Evolutionary conservation across 2,888 invertebrate genomes (phyloP).

Genomic region (Ochropleura plecta): DNA sequence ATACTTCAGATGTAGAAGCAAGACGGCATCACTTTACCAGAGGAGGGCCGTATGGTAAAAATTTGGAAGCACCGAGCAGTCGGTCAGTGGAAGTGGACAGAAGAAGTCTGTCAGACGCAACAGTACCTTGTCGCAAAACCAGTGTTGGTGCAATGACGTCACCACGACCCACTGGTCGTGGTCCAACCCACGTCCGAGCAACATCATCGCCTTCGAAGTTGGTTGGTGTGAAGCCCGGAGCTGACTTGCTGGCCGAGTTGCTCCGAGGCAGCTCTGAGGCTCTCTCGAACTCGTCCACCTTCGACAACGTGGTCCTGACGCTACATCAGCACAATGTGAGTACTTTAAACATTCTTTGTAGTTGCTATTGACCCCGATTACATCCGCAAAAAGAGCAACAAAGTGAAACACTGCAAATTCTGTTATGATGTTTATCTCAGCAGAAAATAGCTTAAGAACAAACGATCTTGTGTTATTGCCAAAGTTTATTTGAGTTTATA

Average conservation of each 20-base stretch:
- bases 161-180: conserved; percentile 83
- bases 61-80: conserved; percentile 84
- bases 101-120: conserved; percentile 86
- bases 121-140: conserved; percentile 91
- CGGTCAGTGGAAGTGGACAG: conserved; percentile 91
- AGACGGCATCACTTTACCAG: conserved; percentile 91
- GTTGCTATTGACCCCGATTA: conserved; percentile 74
- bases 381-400: conserved; percentile 77
- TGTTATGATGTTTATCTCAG: conserved; percentile 83
- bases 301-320: conserved; percentile 88
- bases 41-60: conserved; percentile 92
- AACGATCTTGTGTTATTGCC: conserved; percentile 81
- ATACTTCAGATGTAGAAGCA: conserved; percentile 88
- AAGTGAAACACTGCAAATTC: conserved; percentile 78
- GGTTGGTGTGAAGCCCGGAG: conserved; percentile 90
- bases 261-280: conserved; percentile 95
- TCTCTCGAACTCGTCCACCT: conserved; percentile 91
- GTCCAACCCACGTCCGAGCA: conserved; percentile 93
- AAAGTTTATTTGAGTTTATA: conserved; percentile 79
- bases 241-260: conserved; percentile 94
- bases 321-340: conserved; percentile 89
- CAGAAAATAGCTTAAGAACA: conserved; percentile 82
- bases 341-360: conserved; percentile 73
- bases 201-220: conserved; percentile 95
- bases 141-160: conserved; percentile 90